Evolutionary conservation across 1,140 invertebrate genomes (phyloP), one percentile per base, ranked within the genome.

Genomic region (honey bee (Apis mellifera)): DNA sequence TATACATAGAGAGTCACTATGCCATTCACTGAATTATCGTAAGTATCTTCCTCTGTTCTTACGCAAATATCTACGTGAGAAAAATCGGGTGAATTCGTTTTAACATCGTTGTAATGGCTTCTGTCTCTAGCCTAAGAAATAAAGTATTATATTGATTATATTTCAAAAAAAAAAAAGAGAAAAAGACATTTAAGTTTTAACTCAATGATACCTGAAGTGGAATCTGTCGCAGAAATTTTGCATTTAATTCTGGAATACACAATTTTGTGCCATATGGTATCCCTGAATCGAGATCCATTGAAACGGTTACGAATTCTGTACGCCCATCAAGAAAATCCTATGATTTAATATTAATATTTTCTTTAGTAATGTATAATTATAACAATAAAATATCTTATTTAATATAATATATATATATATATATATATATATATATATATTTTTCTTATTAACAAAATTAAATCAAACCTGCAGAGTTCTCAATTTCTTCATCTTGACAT

Each of bases 281-380:
- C 80, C 86, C 68, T 91, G 88, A 69, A 88, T 85, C 69, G 3
- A 87, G 64, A 83, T 95, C 94, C 93, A 95, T 95, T 0, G 94
- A 90, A n/a, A 94, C 87, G 0, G 95, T 95, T 1, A 95, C 94
- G 79, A 91, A 95, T n/a, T 90, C 85, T 0, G 79, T 85, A 70
- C 94, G 89, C 26, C 93, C 94, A 83, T 95, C 95, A 12, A 95
- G 82, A 68, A 92, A 95, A 89, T 95, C 94, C 95, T 95, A 12
- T 4, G 17, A 42, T 7, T 5, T 42, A 42, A 42, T 42, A 42
- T 42, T 42, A 54, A 12, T 54, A 54, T 54, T 13, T 54, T 15
- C 13, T 13, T 54, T 15, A 13, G 52, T 4, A 54, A 54, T 54
- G 52, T 5, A 42, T 7, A 42, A 42, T 42, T 42, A 62, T 5